Evolutionary conservation across 1,140 invertebrate species (phyloP).

Genomic region (Ips nitidus): DNA sequence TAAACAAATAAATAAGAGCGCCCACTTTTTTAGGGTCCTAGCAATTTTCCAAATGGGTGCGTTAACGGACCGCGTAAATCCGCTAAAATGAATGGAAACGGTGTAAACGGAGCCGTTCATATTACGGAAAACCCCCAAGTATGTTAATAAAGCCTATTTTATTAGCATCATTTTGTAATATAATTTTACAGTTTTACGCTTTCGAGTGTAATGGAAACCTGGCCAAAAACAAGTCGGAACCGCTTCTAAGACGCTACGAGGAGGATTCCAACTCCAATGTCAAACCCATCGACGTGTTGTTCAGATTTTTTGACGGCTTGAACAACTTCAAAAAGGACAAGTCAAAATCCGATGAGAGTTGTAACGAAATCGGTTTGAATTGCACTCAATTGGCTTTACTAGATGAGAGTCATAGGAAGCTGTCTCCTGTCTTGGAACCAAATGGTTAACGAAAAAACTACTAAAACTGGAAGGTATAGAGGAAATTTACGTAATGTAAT

Average conservation of each 20-base stretch:
- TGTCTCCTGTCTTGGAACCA: slow-evolving; percentile 42
- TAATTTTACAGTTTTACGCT: slow-evolving; percentile 39
- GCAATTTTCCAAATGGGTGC: slow-evolving; percentile 46
- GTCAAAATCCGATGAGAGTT: slow-evolving; percentile 18
- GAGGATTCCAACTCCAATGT: slow-evolving; percentile 47
- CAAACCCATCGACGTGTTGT: slow-evolving; percentile 35
- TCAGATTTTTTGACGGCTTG: slow-evolving; percentile 36
- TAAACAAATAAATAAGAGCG: neutral
- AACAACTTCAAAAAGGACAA: slow-evolving; percentile 35
- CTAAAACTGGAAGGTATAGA: slow-evolving; percentile 2
- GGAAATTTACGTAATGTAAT: neutral
- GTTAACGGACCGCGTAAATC: slow-evolving; percentile 42
- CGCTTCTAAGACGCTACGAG: slow-evolving; percentile 36
- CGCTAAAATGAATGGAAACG: slow-evolving; percentile 52
- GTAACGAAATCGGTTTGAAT: slow-evolving; percentile 35
- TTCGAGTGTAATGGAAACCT: slow-evolving; percentile 38
- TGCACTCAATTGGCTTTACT: slow-evolving; percentile 40
- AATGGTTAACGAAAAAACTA: slow-evolving; percentile 42
- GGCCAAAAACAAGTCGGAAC: slow-evolving; percentile 33
- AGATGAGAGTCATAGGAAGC: slow-evolving; percentile 38
- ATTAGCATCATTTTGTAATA: neutral
- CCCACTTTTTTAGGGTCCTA: slow-evolving; percentile 49
- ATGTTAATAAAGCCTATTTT: slow-evolving; percentile 28
- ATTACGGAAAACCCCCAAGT: slow-evolving; percentile 62
- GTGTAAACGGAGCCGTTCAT: slow-evolving; percentile 51